phyloP scores from a whole-genome alignment of 1,140 invertebrate genomes.

The Drosophila mauritiana region DNA sequence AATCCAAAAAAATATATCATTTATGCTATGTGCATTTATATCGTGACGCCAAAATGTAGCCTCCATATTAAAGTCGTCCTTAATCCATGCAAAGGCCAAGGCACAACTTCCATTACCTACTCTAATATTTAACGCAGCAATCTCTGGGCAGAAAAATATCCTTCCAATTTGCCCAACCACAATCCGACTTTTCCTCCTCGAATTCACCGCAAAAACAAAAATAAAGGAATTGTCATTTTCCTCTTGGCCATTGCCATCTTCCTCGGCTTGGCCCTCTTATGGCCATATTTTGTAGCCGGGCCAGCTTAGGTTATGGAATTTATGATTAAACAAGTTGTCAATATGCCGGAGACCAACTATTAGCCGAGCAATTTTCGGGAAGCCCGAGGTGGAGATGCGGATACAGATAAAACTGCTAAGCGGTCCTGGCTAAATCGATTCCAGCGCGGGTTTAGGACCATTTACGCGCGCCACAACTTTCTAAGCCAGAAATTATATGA shows the following conservation, averaged over 20 bases:
- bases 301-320: slow-evolving; percentile 72
- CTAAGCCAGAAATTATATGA: slow-evolving; percentile 77
- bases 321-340: slow-evolving; percentile 78
- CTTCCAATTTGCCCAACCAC: slow-evolving; percentile 8
- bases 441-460: slow-evolving; percentile 16
- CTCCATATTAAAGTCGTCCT: not conserved
- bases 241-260: not conserved
- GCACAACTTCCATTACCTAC: not conserved
- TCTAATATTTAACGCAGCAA: slow-evolving; percentile 15
- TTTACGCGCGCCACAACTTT: slow-evolving; percentile 68
- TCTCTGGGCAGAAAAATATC: slow-evolving; percentile 18
- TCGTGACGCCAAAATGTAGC: not conserved
- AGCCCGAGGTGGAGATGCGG: slow-evolving; percentile 20
- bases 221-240: slow-evolving; percentile 1
- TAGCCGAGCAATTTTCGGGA: slow-evolving; percentile 33
- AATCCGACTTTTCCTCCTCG: not conserved
- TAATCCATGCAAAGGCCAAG: not conserved
- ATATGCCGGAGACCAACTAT: slow-evolving; percentile 47
- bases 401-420: slow-evolving; percentile 72
- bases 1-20: not conserved
- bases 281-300: slow-evolving; percentile 26
- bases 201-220: slow-evolving; percentile 14
- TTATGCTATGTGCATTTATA: not conserved
- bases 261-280: not conserved
- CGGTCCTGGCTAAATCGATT: slow-evolving; percentile 69